Evolutionary conservation across 2,888 invertebrate genomes (phyloP), one percentile per base, ranked within the genome.

Genomic region (Linyphia triangularis): DNA sequence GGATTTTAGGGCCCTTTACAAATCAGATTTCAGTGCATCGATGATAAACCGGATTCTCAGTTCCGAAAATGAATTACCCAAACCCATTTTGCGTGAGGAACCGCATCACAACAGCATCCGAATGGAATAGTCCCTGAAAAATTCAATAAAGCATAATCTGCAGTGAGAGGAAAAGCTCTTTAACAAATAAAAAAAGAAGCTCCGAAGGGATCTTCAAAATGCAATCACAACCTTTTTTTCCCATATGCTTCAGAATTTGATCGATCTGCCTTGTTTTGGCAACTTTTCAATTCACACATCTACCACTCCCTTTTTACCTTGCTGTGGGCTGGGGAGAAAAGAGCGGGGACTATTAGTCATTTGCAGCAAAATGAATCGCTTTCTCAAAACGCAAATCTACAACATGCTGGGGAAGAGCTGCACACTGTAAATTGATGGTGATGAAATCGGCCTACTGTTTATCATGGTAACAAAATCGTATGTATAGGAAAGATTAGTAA

Each of bases 241-340:
- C 70, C 69, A 70, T 63, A 85, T 78, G 85, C 70, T 67, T 77
- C 77, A 69, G 72, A 72, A 77, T 78, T 70, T 78, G 85, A 85
- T 85, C 85, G 85, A 85, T 85, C 75, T 79, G 51, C 70, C 63
- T 78, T 37, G 70, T 77, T 77, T 85, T 85, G 85, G 85, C 85
- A 85, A 85, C 78, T 72, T 85, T 85, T 85, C 85, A 85, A 85
- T 85, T 85, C 85, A 78, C 85, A 79, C 85, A 85, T 85, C 78
- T 85, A 85, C 85, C 78, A 72, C 61, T 78, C 72, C 70, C 61
- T 85, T 85, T 85, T 85, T 78, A 37, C 61, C 78, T 70, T 63
- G 40, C 30, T 43, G 61, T 19, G 57, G 75, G 40, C 59, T 59
- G 85, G 67, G 77, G 40, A 85, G 57, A 77, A n/a, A 5, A n/a